Evolutionary conservation across 2,888 invertebrate species (phyloP), one percentile per base, ranked within the genome.

Genomic region (Allygus modestus): DNA sequence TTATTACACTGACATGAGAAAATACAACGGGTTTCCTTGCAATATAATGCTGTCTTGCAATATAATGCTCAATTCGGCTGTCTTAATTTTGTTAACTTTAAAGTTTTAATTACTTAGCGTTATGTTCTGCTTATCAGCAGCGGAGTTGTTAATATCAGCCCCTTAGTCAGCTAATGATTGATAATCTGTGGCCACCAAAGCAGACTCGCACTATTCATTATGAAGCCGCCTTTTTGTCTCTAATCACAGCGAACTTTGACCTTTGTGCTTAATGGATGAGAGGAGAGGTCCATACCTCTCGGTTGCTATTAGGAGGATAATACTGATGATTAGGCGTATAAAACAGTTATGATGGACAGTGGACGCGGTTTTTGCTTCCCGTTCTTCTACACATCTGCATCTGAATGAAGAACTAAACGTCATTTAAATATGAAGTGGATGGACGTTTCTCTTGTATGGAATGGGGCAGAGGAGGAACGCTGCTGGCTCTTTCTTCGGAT

Each of bases 381-480:
- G 23, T 20, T 15, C 15, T 46, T 54, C 11, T 11, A 15, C 65
- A 15, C 65, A 65, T 65, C 65, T 65, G 12, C 65, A 65, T 65
- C 4, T 65, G 28, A 65, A 65, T 58, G 58, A 20, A 58, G 23
- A 17, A 54, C 20, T 23, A 28, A 28, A 65, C 31, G 28, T 9
- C 11, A 65, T 65, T 65, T 65, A 31, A 65, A 65, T 65, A 65
- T 65, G 65, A 65, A 65, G 65, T 17, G 65, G 65, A 65, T 58
- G 51, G n/a, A 20, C 23, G 31, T 65, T 28, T 28, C 65, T 5
- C 65, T 28, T 65, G 26, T 5, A 46, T 4, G 20, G 58, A 58
- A 23, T 20, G 23, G 4, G 23, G 58, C 4, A 46, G 46, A 15
- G 37, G 9, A 37, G 37, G 37, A 37, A 9, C 9, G 37, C 5